Evolutionary conservation across 2,888 invertebrate genomes (phyloP).

Genomic region (Mesoligia furuncula): DNA sequence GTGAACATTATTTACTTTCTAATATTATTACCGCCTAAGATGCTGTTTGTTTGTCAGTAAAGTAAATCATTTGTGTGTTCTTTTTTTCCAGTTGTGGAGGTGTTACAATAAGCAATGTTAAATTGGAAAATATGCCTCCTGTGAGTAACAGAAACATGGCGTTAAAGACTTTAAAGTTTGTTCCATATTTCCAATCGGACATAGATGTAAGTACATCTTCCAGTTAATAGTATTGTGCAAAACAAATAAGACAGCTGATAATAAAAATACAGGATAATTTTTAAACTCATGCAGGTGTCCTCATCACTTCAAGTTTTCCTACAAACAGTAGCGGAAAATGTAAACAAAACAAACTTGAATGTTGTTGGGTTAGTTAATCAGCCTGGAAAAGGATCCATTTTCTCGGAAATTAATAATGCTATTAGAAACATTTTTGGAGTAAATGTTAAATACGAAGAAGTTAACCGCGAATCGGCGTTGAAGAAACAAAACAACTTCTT

Average conservation of each 20-base stretch:
- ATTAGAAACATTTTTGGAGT: conserved; percentile 41
- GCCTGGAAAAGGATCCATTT: conserved; percentile 36
- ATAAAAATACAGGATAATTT: neutral
- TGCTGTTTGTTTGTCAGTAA: neutral
- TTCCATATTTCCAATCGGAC: conserved; percentile 48
- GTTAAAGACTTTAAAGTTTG: conserved; percentile 59
- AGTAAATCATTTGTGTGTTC: neutral
- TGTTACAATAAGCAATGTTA: conserved; percentile 64
- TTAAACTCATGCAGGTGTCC: conserved; percentile 41
- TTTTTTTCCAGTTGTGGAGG: conserved; percentile 72
- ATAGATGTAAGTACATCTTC: conserved; percentile 57
- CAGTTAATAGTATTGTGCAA: neutral
- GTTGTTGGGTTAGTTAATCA: conserved; percentile 57
- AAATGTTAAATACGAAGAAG: conserved; percentile 53
- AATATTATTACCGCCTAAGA: neutral
- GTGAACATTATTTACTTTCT: conserved; percentile 45
- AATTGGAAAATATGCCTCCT: conserved; percentile 58
- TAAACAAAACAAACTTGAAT: conserved; percentile 59
- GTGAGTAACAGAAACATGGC: conserved; percentile 34
- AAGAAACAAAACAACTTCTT: conserved; percentile 31
- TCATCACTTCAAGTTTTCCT: conserved; percentile 63
- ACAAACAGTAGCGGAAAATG: conserved; percentile 71
- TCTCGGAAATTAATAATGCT: conserved; percentile 51
- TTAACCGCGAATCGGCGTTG: conserved; percentile 27
- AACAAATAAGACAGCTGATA: neutral